phyloP scores from a whole-genome alignment of 2,888 invertebrate genomes.

The Monopis laevigella region DNA sequence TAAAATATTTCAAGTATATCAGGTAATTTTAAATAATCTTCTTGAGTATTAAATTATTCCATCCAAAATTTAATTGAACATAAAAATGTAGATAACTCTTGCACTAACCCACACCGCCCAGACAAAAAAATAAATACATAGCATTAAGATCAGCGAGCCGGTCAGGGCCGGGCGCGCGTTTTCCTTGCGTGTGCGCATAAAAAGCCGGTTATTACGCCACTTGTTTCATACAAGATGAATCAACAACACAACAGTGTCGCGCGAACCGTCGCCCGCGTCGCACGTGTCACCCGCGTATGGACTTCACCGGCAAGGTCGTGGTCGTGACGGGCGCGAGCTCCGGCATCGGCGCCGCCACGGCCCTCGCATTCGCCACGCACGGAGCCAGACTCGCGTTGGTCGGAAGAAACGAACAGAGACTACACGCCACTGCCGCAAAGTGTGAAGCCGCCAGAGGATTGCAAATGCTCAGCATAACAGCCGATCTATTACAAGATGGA shows the following conservation, averaged over 20 bases:
- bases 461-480: slow-evolving; percentile 30
- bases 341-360: slow-evolving; percentile 42
- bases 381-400: slow-evolving; percentile 34
- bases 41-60: too few species aligned
- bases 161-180: slow-evolving; percentile 3
- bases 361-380: slow-evolving; percentile 33
- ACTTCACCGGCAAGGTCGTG: slow-evolving; percentile 35
- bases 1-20: too few species aligned
- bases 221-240: too few species aligned
- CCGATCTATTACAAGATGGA: slow-evolving; percentile 31
- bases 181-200: not conserved
- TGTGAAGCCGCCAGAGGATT: slow-evolving; percentile 27
- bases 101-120: too few species aligned
- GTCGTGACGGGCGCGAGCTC: slow-evolving; percentile 44
- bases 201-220: slow-evolving; percentile 3
- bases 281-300: slow-evolving; percentile 28
- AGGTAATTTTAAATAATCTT: too few species aligned
- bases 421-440: slow-evolving; percentile 23
- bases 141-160: too few species aligned
- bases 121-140: too few species aligned
- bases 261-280: slow-evolving; percentile 2
- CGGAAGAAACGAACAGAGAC: slow-evolving; percentile 32
- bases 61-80: too few species aligned
- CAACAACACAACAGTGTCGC: slow-evolving; percentile 3
- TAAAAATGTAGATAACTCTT: too few species aligned